These are phyloP conservation scores for Huso huso DNA, from an alignment of 2,797 vertebrate genomes.

Conservation along the genomic window DNA sequence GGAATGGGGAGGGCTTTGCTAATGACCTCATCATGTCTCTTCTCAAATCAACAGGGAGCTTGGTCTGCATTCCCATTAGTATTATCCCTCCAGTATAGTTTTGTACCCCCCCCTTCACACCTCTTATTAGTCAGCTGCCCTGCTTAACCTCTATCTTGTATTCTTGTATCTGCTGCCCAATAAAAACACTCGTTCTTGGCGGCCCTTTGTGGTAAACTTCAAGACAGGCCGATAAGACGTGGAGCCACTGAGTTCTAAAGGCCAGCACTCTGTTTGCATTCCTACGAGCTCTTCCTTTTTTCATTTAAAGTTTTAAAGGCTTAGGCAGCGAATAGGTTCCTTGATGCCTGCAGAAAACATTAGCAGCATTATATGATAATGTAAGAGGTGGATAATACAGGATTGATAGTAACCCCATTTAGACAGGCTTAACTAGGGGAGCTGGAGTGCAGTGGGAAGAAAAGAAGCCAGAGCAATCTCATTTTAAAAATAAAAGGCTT, in stretches of 20 bases:
- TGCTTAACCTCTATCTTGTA: not conserved
- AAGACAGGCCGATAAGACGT: constrained; percentile 59
- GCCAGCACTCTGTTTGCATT: constrained; percentile 52
- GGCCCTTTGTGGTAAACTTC: constrained; percentile 35
- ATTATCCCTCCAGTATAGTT: not conserved
- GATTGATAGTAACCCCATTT: not conserved
- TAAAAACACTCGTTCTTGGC: constrained; percentile 20
- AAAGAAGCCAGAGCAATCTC: not conserved
- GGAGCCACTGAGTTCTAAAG: constrained; percentile 55
- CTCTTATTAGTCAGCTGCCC: not conserved
- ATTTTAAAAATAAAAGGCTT: not conserved
- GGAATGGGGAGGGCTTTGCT: constrained; percentile 18
- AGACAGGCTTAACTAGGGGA: not conserved
- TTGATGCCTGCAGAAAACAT: not conserved
- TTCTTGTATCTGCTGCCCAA: constrained; percentile 12
- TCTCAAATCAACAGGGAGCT: constrained; percentile 10
- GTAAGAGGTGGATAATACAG: not conserved
- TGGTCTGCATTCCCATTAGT: not conserved
- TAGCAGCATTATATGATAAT: not conserved
- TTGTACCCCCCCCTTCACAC: not conserved
- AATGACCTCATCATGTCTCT: constrained; percentile 47
- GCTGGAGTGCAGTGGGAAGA: not conserved
- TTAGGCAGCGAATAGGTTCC: constrained; percentile 8
- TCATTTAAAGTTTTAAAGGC: constrained; percentile 14
- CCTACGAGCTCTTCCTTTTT: constrained; percentile 38